A percentile compares a stretch with the other conserved stretches of the same genome.
phyloP scores from a whole-genome alignment of 2,888 invertebrate species.

The Parnassius glacialis region DNA sequence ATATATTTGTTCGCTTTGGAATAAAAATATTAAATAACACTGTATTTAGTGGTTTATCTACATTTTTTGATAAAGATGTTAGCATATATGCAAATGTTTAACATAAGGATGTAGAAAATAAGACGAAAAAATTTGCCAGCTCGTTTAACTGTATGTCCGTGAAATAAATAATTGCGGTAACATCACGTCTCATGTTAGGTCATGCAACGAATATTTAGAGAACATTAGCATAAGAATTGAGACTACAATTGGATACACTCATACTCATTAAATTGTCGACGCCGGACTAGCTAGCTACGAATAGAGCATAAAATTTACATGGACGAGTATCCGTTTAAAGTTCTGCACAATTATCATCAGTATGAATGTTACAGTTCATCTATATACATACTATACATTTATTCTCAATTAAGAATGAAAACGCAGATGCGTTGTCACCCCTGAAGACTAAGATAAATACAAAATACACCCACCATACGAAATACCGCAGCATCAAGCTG shows the following conservation, averaged over 20 bases:
- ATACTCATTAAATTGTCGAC: conserved; percentile 49
- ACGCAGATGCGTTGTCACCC: too few species aligned
- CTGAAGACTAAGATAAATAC: too few species aligned
- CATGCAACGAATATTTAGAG: conserved; percentile 39
- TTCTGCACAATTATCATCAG: too few species aligned
- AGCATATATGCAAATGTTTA: conserved; percentile 25
- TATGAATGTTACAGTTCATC: too few species aligned
- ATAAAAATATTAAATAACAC: conserved; percentile 18
- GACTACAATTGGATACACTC: conserved; percentile 49
- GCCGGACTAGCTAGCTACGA: conserved; percentile 14
- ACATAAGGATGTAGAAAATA: conserved; percentile 13
- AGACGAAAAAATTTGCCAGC: not conserved
- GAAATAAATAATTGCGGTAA: conserved; percentile 28
- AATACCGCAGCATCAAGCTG: too few species aligned
- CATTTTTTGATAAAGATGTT: conserved; percentile 9
- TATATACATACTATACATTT: too few species aligned
- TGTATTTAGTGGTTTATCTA: conserved; percentile 18
- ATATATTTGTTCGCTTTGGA: conserved; percentile 28
- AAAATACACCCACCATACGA: too few species aligned
- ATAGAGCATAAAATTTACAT: not conserved
- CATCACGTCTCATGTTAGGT: conserved; percentile 31
- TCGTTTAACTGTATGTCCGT: conserved; percentile 10
- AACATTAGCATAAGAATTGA: conserved; percentile 40
- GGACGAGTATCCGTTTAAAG: not conserved
- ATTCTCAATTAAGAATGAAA: too few species aligned